Evolutionary conservation across 2,113 vertebrate genomes (phyloP).

Genomic region (Dasyurus viverrinus): DNA sequence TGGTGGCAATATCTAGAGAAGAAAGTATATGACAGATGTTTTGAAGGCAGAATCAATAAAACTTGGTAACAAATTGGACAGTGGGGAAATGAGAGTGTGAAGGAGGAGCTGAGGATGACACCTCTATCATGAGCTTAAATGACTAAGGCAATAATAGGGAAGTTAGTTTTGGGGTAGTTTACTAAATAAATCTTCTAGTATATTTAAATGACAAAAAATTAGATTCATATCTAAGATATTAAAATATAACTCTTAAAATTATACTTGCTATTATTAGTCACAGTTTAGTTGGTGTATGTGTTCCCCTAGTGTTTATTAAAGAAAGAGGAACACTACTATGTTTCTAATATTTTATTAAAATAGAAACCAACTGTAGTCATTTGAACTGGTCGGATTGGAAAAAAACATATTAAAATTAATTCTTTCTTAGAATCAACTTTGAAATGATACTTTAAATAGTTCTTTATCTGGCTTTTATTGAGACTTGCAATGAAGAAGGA

Average conservation of each 20-base stretch:
- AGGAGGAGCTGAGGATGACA: not conserved
- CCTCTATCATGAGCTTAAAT: not conserved
- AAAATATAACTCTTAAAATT: not conserved
- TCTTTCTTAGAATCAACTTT: not conserved
- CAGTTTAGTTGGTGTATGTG: not conserved
- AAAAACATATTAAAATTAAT: not conserved
- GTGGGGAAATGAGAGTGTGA: not conserved
- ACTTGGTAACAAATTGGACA: not conserved
- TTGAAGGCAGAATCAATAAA: not conserved
- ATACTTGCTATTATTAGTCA: not conserved
- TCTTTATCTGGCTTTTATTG: not conserved
- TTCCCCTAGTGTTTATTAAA: not conserved
- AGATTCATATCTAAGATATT: not conserved
- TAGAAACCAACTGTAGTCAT: not conserved
- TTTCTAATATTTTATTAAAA: not conserved
- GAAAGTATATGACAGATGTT: not conserved
- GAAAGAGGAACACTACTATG: not conserved
- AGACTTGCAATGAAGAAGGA: not conserved
- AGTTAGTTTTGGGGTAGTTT: too few relatives aligned
- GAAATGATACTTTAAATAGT: not conserved
- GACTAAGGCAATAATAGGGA: not conserved
- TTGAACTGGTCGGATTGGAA: not conserved
- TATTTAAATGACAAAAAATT: not conserved
- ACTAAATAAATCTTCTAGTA: not conserved
- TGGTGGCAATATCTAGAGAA: not conserved